Base-by-base conservation (phyloP, 1,140 invertebrate genomes). In the Ericerus pela region DNA sequence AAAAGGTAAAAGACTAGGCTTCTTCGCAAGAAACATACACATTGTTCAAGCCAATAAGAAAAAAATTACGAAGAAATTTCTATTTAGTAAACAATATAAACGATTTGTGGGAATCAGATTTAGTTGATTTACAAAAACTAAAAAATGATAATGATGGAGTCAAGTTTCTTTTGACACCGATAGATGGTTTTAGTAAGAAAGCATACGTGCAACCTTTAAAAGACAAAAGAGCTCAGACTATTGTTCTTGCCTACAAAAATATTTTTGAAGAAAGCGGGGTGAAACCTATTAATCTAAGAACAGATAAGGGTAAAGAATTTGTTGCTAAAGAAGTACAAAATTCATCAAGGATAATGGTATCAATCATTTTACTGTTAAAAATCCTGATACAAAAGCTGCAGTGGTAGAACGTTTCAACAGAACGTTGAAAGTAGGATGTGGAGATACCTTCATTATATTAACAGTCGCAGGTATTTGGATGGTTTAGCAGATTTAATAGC, bases 341-440 rank as follows among this genome's bases (percentile, higher is more conserved):
- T 63, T 60, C 28, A 62, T 65, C 26, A 62, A 65, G 59, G 38
- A 36, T 31, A 29, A 61, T 53, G 59, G 64, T 51, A 62, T 69
- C 43, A 64, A 66, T 60, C 65, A 64, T 59, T 68, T 65, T 61
- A 64, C 63, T 22, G 68, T 65, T 52, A 63, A 70, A 53, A 67
- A 66, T 58, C 64, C 67, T 29, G 61, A 65, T 56, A 65, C 65
- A 22, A 72, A 71, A 67, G 69, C 67, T 16, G 60, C 64, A 36
- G 55, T 73, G 28, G 63, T 68, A 41, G 70, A 72, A 62, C 59
- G 70, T 60, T 70, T 71, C 61, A 68, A 72, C 61, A 62, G 63
- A 61, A 70, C 66, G 14, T 55, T 73, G 11, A 70, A 70, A 66
- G 60, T 36, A 66, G 63, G 60, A 68, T 72, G 65, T 70, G 59